Conservation (phyloP, 2,888 invertebrate species). For the Hypomecis punctinalis region DNA sequence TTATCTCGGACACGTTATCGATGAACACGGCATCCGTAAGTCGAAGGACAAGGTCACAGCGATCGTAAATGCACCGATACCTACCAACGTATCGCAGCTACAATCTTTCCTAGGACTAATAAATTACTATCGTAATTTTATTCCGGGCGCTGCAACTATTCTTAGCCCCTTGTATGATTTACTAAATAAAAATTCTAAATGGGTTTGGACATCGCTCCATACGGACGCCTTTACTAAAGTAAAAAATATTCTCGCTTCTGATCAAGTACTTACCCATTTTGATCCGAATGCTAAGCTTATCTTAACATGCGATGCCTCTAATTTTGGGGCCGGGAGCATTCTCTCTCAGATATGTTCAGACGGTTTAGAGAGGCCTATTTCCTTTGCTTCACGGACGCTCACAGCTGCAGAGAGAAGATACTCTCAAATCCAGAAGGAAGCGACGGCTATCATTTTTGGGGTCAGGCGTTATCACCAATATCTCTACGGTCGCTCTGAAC, state of each 20-base stretch:
- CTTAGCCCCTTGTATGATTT: conserved; percentile 10
- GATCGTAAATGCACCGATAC: conserved; percentile 21
- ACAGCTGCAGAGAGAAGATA: conserved; percentile 41
- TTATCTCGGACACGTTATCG: conserved; percentile 34
- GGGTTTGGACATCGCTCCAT: conserved; percentile 30
- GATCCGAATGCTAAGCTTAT: conserved; percentile 39
- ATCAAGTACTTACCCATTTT: conserved; percentile 42
- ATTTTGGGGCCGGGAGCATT: conserved; percentile 22
- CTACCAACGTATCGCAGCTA: conserved; percentile 27
- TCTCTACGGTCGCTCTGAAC: conserved; percentile 47
- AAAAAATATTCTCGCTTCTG: conserved; percentile 32
- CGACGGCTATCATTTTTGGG: conserved; percentile 46
- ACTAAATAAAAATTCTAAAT: conserved; percentile 33
- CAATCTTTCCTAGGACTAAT: not conserved
- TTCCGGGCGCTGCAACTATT: not conserved
- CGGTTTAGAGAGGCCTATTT: conserved; percentile 22
- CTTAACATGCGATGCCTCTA: conserved; percentile 45
- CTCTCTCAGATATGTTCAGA: conserved; percentile 33
- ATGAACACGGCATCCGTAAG: conserved; percentile 29
- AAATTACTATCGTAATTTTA: conserved; percentile 1
- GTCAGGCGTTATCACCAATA: conserved; percentile 44
- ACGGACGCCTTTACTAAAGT: conserved; percentile 8
- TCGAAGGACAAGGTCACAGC: conserved; percentile 16
- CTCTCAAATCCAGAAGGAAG: conserved; percentile 48
- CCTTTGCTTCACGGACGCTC: conserved; percentile 18